Evolutionary conservation across 2,888 invertebrate genomes (phyloP).

Genomic region (Xestia rhomboidea): DNA sequence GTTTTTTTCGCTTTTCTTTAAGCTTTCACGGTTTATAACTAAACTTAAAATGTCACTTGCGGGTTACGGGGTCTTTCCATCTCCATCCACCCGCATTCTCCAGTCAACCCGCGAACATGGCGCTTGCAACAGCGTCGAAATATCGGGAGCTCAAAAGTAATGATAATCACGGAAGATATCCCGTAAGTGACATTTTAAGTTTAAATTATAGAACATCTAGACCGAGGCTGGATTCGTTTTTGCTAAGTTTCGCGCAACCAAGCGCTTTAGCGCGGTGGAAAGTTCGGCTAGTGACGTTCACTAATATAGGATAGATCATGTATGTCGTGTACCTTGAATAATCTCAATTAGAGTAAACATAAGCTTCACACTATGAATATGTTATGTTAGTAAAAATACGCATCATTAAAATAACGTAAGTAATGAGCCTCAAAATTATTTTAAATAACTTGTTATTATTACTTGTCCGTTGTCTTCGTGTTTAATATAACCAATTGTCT

Average conservation of each 20-base stretch:
- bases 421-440: constrained; percentile 72
- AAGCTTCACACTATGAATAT: constrained; percentile 62
- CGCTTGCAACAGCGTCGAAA: no score
- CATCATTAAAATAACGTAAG: constrained; percentile 48
- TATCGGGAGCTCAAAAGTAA: no score
- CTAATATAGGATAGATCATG: constrained; percentile 76
- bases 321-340: constrained; percentile 87
- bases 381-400: constrained; percentile 60
- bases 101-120: no score
- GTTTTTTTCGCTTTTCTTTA: no score
- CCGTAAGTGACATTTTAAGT: no score
- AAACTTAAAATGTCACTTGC: no score
- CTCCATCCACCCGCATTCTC: no score
- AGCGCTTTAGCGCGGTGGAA: constrained; percentile 65
- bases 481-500: constrained; percentile 66
- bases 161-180: no score
- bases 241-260: constrained; percentile 26
- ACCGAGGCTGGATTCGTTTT: not conserved
- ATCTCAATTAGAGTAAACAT: constrained; percentile 84
- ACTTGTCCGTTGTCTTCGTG: constrained; percentile 63
- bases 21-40: no score
- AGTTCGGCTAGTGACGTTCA: constrained; percentile 81
- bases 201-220: no score
- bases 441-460: constrained; percentile 60
- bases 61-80: no score